Percentiles rank a stretch among this genome's conserved stretches.
Evolutionary conservation across 2,888 invertebrate genomes (phyloP).

Genomic region (Hirtodrosophila alboralis): DNA sequence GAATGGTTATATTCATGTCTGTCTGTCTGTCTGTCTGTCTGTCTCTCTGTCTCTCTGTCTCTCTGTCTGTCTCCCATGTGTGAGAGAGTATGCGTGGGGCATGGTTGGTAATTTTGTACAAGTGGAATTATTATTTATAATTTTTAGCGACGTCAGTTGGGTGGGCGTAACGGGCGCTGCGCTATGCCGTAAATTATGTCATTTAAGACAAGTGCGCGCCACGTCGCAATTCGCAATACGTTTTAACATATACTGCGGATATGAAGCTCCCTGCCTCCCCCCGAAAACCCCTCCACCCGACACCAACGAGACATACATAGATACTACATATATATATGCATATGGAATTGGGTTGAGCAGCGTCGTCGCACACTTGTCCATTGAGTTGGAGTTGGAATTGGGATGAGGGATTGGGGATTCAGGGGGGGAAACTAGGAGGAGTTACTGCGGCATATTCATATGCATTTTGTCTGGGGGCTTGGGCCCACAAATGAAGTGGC

Average conservation of each 20-base stretch:
- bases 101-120: slow-evolving; percentile 76
- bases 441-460: slow-evolving; percentile 55
- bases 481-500: slow-evolving; percentile 59
- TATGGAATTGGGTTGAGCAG: slow-evolving; percentile 76
- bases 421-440: neutral
- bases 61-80: neutral
- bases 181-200: slow-evolving; percentile 78
- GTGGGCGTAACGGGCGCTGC: slow-evolving; percentile 79
- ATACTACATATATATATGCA: slow-evolving; percentile 44
- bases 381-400: slow-evolving; percentile 28
- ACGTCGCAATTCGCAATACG: slow-evolving; percentile 46
- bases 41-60: slow-evolving; percentile 10
- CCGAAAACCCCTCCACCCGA: no score
- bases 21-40: slow-evolving; percentile 13
- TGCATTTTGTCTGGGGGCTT: slow-evolving; percentile 69
- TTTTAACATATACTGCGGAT: slow-evolving; percentile 65
- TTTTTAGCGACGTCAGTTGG: slow-evolving; percentile 77
- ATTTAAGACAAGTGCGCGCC: slow-evolving; percentile 73
- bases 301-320: slow-evolving; percentile 60
- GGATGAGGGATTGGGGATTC: no score
- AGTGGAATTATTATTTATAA: slow-evolving; percentile 80
- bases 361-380: slow-evolving; percentile 45
- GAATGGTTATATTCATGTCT: slow-evolving; percentile 57
- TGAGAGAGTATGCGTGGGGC: slow-evolving; percentile 49
- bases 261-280: slow-evolving; percentile 53